Conservation (phyloP, 2,113 vertebrate genomes). For the Bubo bubo region DNA sequence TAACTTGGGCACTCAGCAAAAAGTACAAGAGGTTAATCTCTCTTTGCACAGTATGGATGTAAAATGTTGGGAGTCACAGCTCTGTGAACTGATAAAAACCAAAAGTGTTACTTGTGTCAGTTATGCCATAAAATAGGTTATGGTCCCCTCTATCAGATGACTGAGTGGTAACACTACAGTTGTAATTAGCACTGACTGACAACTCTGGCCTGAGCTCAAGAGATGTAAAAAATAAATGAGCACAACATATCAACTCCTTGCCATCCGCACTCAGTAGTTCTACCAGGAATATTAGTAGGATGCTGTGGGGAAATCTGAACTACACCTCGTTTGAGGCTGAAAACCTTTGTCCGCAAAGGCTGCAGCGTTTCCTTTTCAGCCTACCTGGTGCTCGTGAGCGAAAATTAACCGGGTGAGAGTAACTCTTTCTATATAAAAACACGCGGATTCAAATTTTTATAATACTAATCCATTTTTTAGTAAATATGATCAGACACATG, state of each 20-base stretch:
- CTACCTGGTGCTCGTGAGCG: background rate
- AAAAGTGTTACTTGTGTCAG: background rate
- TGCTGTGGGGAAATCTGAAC: background rate
- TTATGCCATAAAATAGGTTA: background rate
- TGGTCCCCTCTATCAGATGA: background rate
- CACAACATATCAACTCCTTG: background rate
- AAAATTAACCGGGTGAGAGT: background rate
- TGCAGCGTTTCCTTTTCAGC: fast-evolving
- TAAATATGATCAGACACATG: background rate
- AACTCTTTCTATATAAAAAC: background rate
- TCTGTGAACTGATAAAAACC: background rate
- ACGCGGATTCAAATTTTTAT: background rate
- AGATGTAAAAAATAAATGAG: background rate
- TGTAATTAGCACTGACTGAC: background rate
- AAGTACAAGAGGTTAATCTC: background rate
- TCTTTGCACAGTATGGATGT: background rate
- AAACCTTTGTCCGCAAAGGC: background rate
- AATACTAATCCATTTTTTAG: fast-evolving
- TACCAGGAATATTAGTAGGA: background rate
- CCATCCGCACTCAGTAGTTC: background rate
- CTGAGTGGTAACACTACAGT: background rate
- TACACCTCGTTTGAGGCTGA: background rate
- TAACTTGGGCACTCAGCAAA: background rate
- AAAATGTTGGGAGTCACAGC: background rate
- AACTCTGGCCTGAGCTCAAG: constrained; percentile 38